Conservation (phyloP, 2,113 vertebrate genomes). For the Cettia cetti region DNA sequence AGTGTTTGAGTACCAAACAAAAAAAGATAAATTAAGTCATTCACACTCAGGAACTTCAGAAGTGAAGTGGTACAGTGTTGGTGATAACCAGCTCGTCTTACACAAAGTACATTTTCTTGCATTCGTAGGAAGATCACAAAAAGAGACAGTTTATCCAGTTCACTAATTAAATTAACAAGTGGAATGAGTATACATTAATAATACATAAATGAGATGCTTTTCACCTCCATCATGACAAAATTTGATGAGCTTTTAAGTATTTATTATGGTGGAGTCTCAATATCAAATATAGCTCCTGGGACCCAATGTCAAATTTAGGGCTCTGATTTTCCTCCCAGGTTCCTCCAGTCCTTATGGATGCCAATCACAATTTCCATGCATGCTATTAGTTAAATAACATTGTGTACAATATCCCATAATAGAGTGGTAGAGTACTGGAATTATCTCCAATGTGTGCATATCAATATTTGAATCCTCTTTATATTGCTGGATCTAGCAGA, state of each 20-base stretch:
- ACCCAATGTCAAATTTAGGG: background rate
- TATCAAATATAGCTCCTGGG: background rate
- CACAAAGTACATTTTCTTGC: background rate
- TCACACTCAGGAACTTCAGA: background rate
- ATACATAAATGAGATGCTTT: background rate
- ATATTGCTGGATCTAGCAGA: background rate
- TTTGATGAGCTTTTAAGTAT: slow-evolving; percentile 29
- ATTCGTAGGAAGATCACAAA: background rate
- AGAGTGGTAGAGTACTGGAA: background rate
- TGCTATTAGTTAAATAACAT: background rate
- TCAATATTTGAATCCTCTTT: slow-evolving; percentile 24
- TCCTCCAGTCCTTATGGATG: background rate
- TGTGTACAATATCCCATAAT: background rate
- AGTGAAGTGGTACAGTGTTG: background rate
- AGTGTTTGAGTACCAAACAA: background rate
- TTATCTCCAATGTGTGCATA: background rate
- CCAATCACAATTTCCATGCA: background rate
- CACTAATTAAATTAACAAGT: slow-evolving; percentile 18
- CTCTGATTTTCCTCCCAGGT: background rate
- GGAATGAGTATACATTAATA: background rate
- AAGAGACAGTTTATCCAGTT: background rate
- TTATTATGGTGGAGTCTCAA: background rate
- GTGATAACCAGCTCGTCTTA: background rate
- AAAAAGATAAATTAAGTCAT: background rate
- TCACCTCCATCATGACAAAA: background rate